Evolutionary conservation across 2,888 invertebrate species (phyloP).

Genomic region (Monoplex corrugatus): DNA sequence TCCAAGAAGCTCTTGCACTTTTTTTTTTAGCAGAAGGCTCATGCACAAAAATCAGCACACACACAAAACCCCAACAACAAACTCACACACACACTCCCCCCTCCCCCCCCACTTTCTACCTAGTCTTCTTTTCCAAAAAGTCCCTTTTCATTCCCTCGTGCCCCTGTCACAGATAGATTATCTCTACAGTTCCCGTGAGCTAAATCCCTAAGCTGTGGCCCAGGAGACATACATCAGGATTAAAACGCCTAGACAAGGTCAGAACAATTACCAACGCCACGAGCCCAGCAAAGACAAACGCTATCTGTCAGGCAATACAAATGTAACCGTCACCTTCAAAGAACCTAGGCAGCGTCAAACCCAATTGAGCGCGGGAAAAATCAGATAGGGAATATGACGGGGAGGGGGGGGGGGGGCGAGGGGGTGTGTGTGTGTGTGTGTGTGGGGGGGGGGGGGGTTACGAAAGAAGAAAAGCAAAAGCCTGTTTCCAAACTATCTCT

Average conservation of each 20-base stretch:
- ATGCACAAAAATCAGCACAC: no score
- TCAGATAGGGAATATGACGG: no score
- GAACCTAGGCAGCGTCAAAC: neutral
- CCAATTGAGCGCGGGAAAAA: neutral
- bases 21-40: no score
- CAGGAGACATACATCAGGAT: conserved; percentile 18
- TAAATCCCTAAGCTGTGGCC: neutral
- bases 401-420: no score
- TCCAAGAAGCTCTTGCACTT: no score
- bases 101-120: neutral
- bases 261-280: neutral
- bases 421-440: neutral
- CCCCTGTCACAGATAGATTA: neutral
- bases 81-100: neutral
- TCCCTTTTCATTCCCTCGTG: neutral
- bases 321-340: conserved; percentile 30
- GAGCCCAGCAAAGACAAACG: conserved; percentile 25
- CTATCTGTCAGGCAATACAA: conserved; percentile 29
- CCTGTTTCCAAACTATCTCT: no score
- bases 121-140: neutral
- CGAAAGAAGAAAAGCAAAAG: neutral
- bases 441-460: neutral
- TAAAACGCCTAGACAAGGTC: neutral
- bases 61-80: neutral
- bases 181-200: no score